phyloP scores from a whole-genome alignment of 2,797 vertebrate species.

The Lagorchestes hirsutus region DNA sequence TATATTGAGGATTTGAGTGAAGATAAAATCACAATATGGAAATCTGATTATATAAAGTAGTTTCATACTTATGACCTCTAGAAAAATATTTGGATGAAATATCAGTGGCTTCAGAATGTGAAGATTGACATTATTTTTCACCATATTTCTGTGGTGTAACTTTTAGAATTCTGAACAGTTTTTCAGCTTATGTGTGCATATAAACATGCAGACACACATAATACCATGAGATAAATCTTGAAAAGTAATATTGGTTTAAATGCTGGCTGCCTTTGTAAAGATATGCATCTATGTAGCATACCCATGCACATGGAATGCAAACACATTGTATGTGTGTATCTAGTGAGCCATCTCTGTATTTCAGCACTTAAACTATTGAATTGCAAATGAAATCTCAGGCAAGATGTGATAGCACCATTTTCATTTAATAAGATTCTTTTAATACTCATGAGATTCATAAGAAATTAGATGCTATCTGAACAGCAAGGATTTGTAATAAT shows the following conservation, averaged over 20 bases:
- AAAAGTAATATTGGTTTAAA: constrained; percentile 21
- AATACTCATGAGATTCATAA: constrained; percentile 82
- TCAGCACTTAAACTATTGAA: constrained; percentile 77
- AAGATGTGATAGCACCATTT: constrained; percentile 81
- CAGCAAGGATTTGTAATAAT: constrained; percentile 84
- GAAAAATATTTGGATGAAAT: neutral
- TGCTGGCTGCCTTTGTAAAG: neutral
- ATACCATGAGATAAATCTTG: constrained; percentile 14
- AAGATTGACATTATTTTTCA: neutral
- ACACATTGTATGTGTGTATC: constrained; percentile 46
- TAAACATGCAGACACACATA: neutral
- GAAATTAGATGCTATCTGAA: constrained; percentile 82
- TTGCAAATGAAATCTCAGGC: constrained; percentile 79
- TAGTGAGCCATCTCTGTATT: constrained; percentile 54
- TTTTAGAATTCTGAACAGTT: neutral
- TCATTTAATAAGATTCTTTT: constrained; percentile 82
- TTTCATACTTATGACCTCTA: neutral
- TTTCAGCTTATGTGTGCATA: neutral
- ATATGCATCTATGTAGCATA: neutral
- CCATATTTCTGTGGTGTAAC: neutral
- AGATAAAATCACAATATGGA: neutral
- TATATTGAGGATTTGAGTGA: neutral
- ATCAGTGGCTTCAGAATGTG: neutral
- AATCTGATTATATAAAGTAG: neutral
- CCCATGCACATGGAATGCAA: constrained; percentile 8